These are phyloP conservation scores for Drosophila willistoni DNA, from an alignment of 1,140 invertebrate species.

Conservation along the genomic window DNA sequence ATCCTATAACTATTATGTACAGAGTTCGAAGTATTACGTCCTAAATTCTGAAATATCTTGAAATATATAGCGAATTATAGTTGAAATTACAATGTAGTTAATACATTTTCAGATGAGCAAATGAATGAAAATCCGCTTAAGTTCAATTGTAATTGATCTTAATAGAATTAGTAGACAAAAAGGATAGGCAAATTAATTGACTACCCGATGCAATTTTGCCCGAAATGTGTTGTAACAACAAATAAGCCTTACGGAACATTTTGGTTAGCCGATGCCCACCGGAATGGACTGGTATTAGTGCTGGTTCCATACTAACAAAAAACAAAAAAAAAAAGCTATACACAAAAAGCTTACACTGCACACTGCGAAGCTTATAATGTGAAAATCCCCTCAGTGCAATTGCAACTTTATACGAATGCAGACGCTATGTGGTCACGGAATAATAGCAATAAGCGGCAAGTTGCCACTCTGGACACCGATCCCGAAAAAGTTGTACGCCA, in stretches of 20 bases:
- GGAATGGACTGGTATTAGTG: constrained; percentile 39
- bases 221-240: constrained; percentile 1
- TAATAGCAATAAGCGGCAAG: constrained; percentile 32
- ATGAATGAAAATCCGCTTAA: not conserved
- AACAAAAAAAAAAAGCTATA: constrained; percentile 39
- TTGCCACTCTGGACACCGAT: constrained; percentile 26
- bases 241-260: constrained; percentile 46
- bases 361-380: constrained; percentile 36
- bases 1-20: too few relatives aligned
- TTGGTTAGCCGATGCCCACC: constrained; percentile 19
- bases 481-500: constrained; percentile 43
- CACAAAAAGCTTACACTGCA: constrained; percentile 45
- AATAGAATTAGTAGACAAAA: not conserved
- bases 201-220: constrained; percentile 18
- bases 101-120: too few relatives aligned
- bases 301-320: not conserved
- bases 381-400: constrained; percentile 36
- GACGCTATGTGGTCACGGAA: constrained; percentile 45
- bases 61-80: too few relatives aligned
- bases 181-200: constrained; percentile 10
- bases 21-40: too few relatives aligned
- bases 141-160: not conserved
- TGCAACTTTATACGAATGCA: constrained; percentile 24
- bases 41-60: too few relatives aligned
- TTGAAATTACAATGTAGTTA: too few relatives aligned